Base-by-base conservation (phyloP, 2,113 vertebrate genomes). In the Chaetops frenatus region DNA sequence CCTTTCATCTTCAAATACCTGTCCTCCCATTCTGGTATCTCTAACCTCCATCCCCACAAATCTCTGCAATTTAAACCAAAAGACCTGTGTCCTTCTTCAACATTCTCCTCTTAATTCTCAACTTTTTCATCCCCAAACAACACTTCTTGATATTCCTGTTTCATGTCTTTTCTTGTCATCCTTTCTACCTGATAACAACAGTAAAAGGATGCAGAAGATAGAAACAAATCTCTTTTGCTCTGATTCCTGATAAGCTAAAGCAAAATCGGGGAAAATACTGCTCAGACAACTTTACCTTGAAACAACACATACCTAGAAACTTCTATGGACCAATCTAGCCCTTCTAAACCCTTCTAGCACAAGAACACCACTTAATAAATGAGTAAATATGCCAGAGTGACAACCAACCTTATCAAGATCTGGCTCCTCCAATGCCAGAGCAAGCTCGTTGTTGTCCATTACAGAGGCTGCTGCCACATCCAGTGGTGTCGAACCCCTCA, bases 381-480 rank as follows among this genome's bases (percentile, higher is more conserved):
- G 51, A 10, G 27, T 53, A 36, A 81, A n/a, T 3, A 61, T n/a
- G 25, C 48, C 42, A 86, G 38, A 66, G 27, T 25, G 8, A 64
- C 35, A 45, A 70, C 29, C 94, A 81, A 99, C 99, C 98, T 99
- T 99, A 92, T 99, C 99, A 2, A 99, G 98, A 82, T 99, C 99
- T 22, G 99, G 99, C 94, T 99, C 99, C 65, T 99, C 99, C 90
- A 99, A 97, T 6, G 99, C 98, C 13, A 99, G 98, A 4, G 99
- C 99, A 88, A 99, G 97, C 50, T 99, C 99, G 3, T 99, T 99
- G 97, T 99, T 99, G 97, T 99, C 99, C 99, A 99, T 99, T 87
- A 99, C 99, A 4, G 99, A 99, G 45, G 99, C 99, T 72, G 99
- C 99, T 44, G 99, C 99, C 83, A 99, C 99, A 93, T 99, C 99